A percentile compares a stretch with the other conserved stretches of the same genome.
These are phyloP conservation scores for Choloepus didactylus DNA, from an alignment of 2,797 vertebrate species.

Conservation along the genomic window DNA sequence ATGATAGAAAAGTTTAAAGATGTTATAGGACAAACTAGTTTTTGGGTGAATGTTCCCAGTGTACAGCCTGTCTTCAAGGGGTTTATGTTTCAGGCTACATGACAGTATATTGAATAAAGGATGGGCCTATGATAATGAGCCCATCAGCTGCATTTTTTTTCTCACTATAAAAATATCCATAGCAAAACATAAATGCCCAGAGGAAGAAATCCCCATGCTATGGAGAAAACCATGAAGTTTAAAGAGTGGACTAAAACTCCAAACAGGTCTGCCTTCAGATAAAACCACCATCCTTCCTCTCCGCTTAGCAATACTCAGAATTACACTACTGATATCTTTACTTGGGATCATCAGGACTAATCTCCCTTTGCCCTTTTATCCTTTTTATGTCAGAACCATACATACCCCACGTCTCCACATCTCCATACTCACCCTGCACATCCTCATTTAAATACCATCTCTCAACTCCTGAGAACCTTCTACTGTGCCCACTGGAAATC, in stretches of 20 bases:
- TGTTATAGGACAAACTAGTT: conserved; percentile 10
- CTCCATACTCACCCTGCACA: neutral
- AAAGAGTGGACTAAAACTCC: neutral
- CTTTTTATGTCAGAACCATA: neutral
- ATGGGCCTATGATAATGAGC: neutral
- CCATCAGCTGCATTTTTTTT: neutral
- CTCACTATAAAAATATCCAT: neutral
- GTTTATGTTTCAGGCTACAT: neutral
- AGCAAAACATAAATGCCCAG: neutral
- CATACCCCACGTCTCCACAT: neutral
- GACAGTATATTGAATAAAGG: conserved; percentile 36
- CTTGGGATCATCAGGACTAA: neutral
- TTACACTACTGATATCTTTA: neutral
- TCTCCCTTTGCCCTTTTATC: neutral
- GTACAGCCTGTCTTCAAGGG: neutral
- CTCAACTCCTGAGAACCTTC: neutral
- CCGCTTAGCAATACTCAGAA: neutral
- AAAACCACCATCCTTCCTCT: neutral
- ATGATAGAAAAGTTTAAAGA: neutral
- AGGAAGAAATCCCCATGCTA: neutral
- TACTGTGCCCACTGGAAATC: neutral
- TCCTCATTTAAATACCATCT: neutral
- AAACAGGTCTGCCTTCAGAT: neutral
- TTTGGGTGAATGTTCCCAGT: conserved; percentile 8
- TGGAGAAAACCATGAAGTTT: neutral